A percentile compares a stretch with the other conserved stretches of the same genome.
Evolutionary conservation across 2,888 invertebrate species (phyloP).

Genomic region (Pyrgus malvae): DNA sequence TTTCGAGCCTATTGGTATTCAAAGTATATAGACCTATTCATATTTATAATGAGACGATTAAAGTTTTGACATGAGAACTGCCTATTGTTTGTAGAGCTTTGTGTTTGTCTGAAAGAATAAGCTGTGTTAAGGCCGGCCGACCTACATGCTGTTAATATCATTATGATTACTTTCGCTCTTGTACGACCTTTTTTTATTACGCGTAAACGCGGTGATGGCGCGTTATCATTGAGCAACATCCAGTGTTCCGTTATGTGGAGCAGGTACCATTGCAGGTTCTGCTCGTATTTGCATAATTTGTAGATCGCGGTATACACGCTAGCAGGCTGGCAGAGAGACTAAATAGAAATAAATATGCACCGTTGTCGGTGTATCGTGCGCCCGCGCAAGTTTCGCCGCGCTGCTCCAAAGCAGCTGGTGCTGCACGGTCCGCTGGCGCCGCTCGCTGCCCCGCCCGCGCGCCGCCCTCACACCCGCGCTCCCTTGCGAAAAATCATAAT

Average conservation of each 20-base stretch:
- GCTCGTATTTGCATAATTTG: conserved; percentile 42
- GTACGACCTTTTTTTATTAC: conserved; percentile 21
- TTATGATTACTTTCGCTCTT: conserved; percentile 29
- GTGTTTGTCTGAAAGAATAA: not conserved
- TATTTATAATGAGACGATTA: conserved; percentile 13
- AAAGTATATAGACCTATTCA: conserved; percentile 29
- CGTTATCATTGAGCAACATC: conserved; percentile 36
- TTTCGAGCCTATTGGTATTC: conserved; percentile 40
- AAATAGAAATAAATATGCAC: conserved; percentile 45
- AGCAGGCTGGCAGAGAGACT: conserved; percentile 41
- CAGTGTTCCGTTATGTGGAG: conserved; percentile 36
- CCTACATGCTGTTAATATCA: conserved; percentile 18
- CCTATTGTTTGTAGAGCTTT: not conserved
- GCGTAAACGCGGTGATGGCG: conserved; percentile 25
- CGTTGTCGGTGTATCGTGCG: conserved; percentile 40
- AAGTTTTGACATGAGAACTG: conserved; percentile 15
- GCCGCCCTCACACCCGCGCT: conserved; percentile 54
- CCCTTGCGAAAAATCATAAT: conserved; percentile 81
- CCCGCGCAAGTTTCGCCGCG: conserved; percentile 65
- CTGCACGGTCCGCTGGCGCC: conserved; percentile 74
- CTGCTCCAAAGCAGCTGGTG: conserved; percentile 64
- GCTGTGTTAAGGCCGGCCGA: conserved; percentile 1
- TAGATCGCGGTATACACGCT: conserved; percentile 34
- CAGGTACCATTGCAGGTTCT: conserved; percentile 37
- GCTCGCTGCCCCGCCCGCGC: conserved; percentile 57